Evolutionary conservation across 2,888 invertebrate species (phyloP).

Genomic region (Oligia latruncula): DNA sequence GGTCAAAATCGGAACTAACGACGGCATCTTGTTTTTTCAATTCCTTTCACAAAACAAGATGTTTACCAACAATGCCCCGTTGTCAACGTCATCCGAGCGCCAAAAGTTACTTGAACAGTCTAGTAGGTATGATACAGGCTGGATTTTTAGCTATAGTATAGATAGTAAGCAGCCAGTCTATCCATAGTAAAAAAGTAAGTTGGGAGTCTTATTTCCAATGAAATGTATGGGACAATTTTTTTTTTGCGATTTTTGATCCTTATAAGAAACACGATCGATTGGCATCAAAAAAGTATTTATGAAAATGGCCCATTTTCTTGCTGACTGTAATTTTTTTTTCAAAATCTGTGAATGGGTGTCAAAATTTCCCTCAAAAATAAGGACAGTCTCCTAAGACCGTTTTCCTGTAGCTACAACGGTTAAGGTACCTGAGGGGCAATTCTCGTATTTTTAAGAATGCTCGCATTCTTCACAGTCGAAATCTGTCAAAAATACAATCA

Average conservation of each 20-base stretch:
- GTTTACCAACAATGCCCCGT: not conserved
- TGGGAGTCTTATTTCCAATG: too few relatives aligned
- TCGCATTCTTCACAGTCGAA: not conserved
- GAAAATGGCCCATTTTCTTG: not conserved
- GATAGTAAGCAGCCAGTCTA: too few relatives aligned
- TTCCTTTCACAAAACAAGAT: not conserved
- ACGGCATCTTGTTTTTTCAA: not conserved
- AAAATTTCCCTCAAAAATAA: not conserved
- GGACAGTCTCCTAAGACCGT: not conserved
- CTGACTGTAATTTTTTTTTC: too few relatives aligned
- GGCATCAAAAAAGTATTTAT: not conserved
- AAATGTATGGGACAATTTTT: not conserved
- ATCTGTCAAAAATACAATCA: not conserved
- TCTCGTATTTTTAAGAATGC: not conserved
- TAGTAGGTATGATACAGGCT: too few relatives aligned
- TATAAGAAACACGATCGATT: not conserved
- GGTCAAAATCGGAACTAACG: not conserved
- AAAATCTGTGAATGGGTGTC: not conserved
- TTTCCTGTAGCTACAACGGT: not conserved
- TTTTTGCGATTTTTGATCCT: not conserved
- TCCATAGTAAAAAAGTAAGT: too few relatives aligned
- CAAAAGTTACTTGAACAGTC: not conserved
- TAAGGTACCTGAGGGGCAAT: too few relatives aligned
- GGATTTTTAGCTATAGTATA: too few relatives aligned
- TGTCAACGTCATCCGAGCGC: not conserved